phyloP scores from a whole-genome alignment of 2,113 vertebrate genomes.

The Catharus bicknelli region DNA sequence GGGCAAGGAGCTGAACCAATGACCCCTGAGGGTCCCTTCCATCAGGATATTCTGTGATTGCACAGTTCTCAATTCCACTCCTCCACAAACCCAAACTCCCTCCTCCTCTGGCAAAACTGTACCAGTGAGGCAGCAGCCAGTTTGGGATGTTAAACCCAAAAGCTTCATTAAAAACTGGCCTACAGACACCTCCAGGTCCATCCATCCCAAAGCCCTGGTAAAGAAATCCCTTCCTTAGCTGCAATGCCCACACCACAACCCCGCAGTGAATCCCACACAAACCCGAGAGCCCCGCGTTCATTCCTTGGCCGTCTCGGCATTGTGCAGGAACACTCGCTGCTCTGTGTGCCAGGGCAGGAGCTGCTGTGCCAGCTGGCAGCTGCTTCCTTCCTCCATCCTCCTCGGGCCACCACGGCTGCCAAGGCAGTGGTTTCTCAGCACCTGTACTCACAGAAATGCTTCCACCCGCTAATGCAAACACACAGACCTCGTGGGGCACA shows the following conservation, averaged over 20 bases:
- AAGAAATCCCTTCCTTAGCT: background rate
- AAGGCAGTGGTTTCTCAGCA: constrained; percentile 13
- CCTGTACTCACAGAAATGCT: constrained; percentile 2
- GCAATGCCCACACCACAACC: background rate
- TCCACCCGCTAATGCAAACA: background rate
- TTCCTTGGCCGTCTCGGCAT: background rate
- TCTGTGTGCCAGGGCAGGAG: background rate
- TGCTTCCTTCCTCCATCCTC: background rate
- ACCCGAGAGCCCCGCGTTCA: background rate
- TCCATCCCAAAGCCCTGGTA: background rate
- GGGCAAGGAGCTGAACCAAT: background rate
- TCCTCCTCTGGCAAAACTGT: background rate
- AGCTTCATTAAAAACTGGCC: background rate
- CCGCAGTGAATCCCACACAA: background rate
- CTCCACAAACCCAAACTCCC: background rate
- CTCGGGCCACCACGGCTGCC: background rate
- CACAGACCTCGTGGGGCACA: background rate
- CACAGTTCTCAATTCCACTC: background rate
- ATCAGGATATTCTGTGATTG: background rate
- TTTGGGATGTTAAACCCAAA: background rate
- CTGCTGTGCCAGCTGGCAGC: background rate
- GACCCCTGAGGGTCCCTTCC: background rate
- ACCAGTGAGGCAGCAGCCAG: background rate
- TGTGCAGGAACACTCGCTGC: background rate
- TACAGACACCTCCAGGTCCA: background rate